phyloP scores from a whole-genome alignment of 2,113 vertebrate genomes.

The Nibea albiflora region DNA sequence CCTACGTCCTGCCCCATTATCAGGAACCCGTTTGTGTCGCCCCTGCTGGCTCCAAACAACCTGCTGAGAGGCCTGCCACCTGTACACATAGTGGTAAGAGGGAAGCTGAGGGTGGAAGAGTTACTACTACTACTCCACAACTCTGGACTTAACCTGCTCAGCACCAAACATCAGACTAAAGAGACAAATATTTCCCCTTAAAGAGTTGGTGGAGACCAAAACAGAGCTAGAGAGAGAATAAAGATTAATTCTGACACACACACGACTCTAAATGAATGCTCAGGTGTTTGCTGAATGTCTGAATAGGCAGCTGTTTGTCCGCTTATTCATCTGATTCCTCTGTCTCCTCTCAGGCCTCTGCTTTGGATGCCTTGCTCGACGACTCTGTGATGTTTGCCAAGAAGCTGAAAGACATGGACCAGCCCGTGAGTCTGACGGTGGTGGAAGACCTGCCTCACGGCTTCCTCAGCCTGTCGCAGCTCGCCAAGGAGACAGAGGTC shows the following conservation, averaged over 20 bases:
- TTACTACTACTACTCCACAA: too few relatives aligned
- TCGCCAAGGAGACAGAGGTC: constrained; percentile 87
- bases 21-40: constrained; percentile 89
- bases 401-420: constrained; percentile 85
- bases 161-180: too few relatives aligned
- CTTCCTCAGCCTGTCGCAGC: constrained; percentile 88
- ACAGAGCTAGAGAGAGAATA: too few relatives aligned
- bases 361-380: constrained; percentile 91
- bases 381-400: constrained; percentile 93
- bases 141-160: too few relatives aligned
- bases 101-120: not conserved
- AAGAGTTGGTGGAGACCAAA: too few relatives aligned
- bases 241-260: too few relatives aligned
- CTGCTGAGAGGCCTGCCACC: constrained; percentile 82
- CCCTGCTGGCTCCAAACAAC: constrained; percentile 80
- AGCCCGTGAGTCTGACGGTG: constrained; percentile 86
- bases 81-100: constrained; percentile 84
- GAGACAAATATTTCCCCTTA: too few relatives aligned
- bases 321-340: not conserved
- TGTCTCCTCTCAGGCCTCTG: constrained; percentile 84
- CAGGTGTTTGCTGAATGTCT: too few relatives aligned
- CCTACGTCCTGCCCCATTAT: constrained; percentile 82
- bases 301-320: too few relatives aligned
- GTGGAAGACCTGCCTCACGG: constrained; percentile 92
- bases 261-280: too few relatives aligned